A percentile compares a stretch with the other conserved stretches of the same genome.
Evolutionary conservation across 2,797 vertebrate genomes (phyloP).

Genomic region (Sternotherus odoratus): DNA sequence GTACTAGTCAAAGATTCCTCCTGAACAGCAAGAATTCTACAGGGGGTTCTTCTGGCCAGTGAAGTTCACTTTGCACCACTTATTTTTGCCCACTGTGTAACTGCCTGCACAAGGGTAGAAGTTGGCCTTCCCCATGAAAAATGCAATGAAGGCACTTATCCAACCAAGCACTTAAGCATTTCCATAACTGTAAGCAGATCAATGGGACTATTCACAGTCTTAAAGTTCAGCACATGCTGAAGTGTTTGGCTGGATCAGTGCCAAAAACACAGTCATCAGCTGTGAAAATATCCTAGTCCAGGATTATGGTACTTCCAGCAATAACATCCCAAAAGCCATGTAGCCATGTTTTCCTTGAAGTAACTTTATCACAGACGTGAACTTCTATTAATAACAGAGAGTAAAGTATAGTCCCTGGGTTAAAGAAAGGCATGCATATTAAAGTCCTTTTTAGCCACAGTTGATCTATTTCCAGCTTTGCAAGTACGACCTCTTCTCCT

Average conservation of each 20-base stretch:
- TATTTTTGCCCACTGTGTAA: neutral
- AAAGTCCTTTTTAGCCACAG: fast-evolving
- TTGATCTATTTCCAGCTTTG: conserved; percentile 14
- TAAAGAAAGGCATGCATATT: neutral
- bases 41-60: fast-evolving
- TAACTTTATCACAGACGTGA: neutral
- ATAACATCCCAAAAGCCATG: conserved; percentile 45
- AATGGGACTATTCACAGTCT: conserved; percentile 49
- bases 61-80: fast-evolving
- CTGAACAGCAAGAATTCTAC: neutral
- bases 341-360: neutral
- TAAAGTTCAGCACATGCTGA: conserved; percentile 59
- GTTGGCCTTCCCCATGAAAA: neutral
- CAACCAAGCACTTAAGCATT: conserved; percentile 34
- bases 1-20: neutral
- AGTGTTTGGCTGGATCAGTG: conserved; percentile 52
- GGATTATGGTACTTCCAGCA: conserved; percentile 34
- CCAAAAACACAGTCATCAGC: conserved; percentile 50
- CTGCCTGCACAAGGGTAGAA: conserved; percentile 5
- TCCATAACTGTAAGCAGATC: conserved; percentile 32
- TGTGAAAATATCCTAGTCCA: neutral
- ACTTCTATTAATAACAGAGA: neutral
- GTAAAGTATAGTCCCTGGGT: neutral
- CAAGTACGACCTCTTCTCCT: fast-evolving
- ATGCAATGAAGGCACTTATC: conserved; percentile 3